Percentiles rank a stretch among this genome's conserved stretches.
phyloP scores from a whole-genome alignment of 2,888 invertebrate species.

The Tetheella fluctuosa region DNA sequence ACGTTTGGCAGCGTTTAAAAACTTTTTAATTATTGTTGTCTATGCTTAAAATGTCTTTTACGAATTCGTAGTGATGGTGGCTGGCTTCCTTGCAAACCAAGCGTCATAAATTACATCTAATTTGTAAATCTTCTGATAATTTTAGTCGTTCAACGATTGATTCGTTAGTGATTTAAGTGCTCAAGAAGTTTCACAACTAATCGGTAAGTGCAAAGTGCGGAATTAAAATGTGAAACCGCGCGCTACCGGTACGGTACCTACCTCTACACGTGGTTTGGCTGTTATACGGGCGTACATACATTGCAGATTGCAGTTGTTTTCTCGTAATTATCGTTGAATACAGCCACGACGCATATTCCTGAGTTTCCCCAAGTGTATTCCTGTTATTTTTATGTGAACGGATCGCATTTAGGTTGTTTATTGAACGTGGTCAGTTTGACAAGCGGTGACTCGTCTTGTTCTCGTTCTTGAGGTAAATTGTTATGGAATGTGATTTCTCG shows the following conservation, averaged over 20 bases:
- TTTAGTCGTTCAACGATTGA: constrained; percentile 68
- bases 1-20: constrained; percentile 49
- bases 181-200: constrained; percentile 77
- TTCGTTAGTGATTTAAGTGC: constrained; percentile 78
- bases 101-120: constrained; percentile 76
- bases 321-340: constrained; percentile 45
- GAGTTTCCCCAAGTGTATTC: constrained; percentile 47
- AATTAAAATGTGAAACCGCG: constrained; percentile 65
- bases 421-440: constrained; percentile 80
- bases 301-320: constrained; percentile 59
- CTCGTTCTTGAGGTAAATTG: constrained; percentile 69
- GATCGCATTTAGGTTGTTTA: constrained; percentile 69
- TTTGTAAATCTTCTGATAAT: constrained; percentile 67
- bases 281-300: constrained; percentile 64
- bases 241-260: constrained; percentile 81
- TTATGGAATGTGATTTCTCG: constrained; percentile 35
- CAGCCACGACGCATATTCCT: constrained; percentile 40
- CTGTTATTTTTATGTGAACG: constrained; percentile 49
- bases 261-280: constrained; percentile 78
- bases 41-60: constrained; percentile 82
- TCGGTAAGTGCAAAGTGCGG: constrained; percentile 78
- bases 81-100: constrained; percentile 83
- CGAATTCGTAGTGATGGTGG: constrained; percentile 84
- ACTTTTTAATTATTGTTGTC: constrained; percentile 71
- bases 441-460: constrained; percentile 62